Evolutionary conservation across 2,113 vertebrate species (phyloP).

Genomic region (Psettodes erumei): DNA sequence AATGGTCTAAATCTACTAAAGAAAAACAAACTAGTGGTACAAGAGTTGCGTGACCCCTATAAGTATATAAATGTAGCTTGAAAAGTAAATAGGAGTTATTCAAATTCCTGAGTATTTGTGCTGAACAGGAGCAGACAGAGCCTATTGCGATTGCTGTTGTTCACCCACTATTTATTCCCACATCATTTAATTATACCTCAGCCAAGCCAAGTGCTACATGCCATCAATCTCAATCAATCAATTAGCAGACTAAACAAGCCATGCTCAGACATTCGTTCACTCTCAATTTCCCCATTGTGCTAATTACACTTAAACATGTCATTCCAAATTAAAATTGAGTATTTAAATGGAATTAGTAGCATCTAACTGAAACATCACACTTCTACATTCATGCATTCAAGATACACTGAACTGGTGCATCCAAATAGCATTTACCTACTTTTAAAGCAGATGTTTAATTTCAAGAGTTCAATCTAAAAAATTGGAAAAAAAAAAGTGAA

Average conservation of each 20-base stretch:
- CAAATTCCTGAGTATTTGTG: slow-evolving; percentile 16
- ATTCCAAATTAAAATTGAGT: slow-evolving; percentile 76
- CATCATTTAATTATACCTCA: slow-evolving; percentile 77
- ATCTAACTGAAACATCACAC: slow-evolving; percentile 69
- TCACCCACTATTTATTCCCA: slow-evolving; percentile 72
- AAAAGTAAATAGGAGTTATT: slow-evolving; percentile 4
- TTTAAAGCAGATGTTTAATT: slow-evolving; percentile 2
- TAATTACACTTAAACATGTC: slow-evolving; percentile 80
- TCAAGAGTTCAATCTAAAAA: slow-evolving; percentile 4
- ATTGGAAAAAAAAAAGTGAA: slow-evolving; percentile 6
- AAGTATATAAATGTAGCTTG: neutral
- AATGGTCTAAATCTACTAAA: neutral
- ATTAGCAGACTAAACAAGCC: slow-evolving; percentile 79
- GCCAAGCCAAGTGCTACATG: slow-evolving; percentile 73
- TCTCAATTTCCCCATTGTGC: slow-evolving; percentile 78
- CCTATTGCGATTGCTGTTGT: slow-evolving; percentile 57
- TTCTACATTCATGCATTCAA: slow-evolving; percentile 7
- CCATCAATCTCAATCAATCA: slow-evolving; percentile 82
- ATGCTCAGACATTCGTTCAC: slow-evolving; percentile 74
- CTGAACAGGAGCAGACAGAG: slow-evolving; percentile 31
- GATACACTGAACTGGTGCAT: slow-evolving; percentile 1
- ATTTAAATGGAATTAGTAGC: slow-evolving; percentile 74
- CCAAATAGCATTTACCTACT: neutral
- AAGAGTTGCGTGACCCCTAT: slow-evolving; percentile 2
- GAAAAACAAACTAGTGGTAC: neutral